phyloP scores from a whole-genome alignment of 2,888 invertebrate genomes.

The Agonopterix heracliana region DNA sequence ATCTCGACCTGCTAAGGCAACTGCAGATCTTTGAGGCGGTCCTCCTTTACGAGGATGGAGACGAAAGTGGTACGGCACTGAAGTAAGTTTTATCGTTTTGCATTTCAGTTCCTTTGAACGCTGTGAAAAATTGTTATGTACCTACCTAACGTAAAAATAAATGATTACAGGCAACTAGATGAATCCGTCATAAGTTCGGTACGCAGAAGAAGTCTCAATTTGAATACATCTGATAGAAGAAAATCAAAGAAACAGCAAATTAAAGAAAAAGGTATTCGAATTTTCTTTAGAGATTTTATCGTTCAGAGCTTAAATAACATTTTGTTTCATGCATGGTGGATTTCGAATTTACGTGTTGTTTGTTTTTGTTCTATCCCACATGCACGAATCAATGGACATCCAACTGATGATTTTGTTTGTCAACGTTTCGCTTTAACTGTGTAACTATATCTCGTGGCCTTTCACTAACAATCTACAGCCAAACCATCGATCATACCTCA shows the following conservation, averaged over 20 bases:
- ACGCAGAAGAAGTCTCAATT: constrained; percentile 65
- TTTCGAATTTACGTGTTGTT: too few species aligned
- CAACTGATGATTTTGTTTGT: not conserved
- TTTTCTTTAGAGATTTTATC: too few species aligned
- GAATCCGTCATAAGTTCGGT: constrained; percentile 84
- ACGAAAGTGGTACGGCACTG: constrained; percentile 76
- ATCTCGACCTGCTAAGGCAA: constrained; percentile 94
- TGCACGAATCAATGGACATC: not conserved
- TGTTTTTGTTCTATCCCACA: too few species aligned
- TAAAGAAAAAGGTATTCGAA: constrained; percentile 83
- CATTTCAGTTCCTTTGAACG: too few species aligned
- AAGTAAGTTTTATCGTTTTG: constrained; percentile 44
- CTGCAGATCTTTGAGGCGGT: constrained; percentile 97
- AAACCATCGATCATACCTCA: constrained; percentile 37
- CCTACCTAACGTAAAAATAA: too few species aligned
- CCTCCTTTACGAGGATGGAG: constrained; percentile 89
- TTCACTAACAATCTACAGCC: constrained; percentile 56
- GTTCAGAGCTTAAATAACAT: not conserved
- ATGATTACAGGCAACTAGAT: constrained; percentile 75
- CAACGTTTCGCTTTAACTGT: constrained; percentile 1
- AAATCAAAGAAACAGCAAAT: constrained; percentile 78
- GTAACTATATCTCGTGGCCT: constrained; percentile 15
- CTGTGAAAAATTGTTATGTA: too few species aligned
- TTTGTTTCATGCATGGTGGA: not conserved
- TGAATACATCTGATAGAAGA: constrained; percentile 80